Base-by-base conservation (phyloP, 1,140 invertebrate species). In the Drosophila santomea region DNA sequence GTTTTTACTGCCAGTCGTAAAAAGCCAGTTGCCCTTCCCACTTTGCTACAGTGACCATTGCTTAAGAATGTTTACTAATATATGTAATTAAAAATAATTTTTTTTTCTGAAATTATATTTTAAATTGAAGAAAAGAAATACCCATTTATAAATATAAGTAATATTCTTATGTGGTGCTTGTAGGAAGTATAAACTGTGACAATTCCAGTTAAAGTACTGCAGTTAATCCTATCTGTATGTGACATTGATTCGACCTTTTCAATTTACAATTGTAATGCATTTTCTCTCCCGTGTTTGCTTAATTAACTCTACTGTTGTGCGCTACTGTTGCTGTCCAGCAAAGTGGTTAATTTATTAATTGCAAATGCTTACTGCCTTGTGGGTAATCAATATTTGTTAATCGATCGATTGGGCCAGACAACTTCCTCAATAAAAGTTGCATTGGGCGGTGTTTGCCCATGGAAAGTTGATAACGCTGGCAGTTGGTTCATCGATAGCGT, bases 181-280 rank as follows among this genome's bases (percentile, higher is more conserved):
- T 8, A 58, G 20, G 10, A 17, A 63, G 12, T 60, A 2, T 8
- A 1, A 14, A 63, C 62, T 35, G 35, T 55, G 11, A 12, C 32
- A n/a, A 32, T 55, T 47, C 17, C 39, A 66, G 32, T 23, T 36
- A 11, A 17, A 56, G 32, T 68, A 39, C 36, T 56, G 39, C n/a
- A 36, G 45, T 52, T 20, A 57, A 41, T 57, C 39, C 52, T 56
- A 69, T 69, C 66, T 45, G 14, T 25, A 10, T 28, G n/a, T 32
- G 66, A 69, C 67, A 41, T 71, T 71, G 52, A 48, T 35, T 69
- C 69, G 57, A 57, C 64, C 67, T 71, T 45, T 11, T 15, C 48
- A 35, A 41, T 36, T 14, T 12, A 41, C 15, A 55, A n/a, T 20
- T 32, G 47, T 25, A 35, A 25, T 69, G 61, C 20, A 25, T 55